phyloP scores from a whole-genome alignment of 2,113 vertebrate genomes.

The Periophthalmus modestus region DNA sequence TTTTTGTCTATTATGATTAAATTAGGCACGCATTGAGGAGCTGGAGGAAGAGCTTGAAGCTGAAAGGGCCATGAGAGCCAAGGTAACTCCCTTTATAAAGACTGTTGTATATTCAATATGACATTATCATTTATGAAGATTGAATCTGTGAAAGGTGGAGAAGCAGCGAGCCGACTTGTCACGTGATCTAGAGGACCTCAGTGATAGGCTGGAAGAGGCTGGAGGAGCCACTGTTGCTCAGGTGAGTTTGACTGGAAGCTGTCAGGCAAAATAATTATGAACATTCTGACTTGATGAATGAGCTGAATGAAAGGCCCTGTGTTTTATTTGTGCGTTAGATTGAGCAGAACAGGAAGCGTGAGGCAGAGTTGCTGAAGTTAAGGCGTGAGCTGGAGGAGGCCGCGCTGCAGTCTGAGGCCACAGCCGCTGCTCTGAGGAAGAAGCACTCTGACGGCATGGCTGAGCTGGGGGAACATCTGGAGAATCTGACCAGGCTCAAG shows the following conservation, averaged over 20 bases:
- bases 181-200: constrained; percentile 75
- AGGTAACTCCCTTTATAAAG: constrained; percentile 42
- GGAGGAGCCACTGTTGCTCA: constrained; percentile 71
- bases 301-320: background rate
- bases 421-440: constrained; percentile 52
- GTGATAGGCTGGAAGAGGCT: constrained; percentile 72
- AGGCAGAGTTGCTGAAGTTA: constrained; percentile 73
- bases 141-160: constrained; percentile 65
- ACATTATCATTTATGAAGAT: background rate
- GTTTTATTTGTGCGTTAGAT: constrained; percentile 50
- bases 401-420: constrained; percentile 67
- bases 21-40: constrained; percentile 70
- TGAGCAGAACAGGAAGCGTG: constrained; percentile 74
- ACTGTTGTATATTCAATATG: background rate
- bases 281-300: background rate
- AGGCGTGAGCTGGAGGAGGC: constrained; percentile 71
- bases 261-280: background rate
- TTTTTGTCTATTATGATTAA: background rate
- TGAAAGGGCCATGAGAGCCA: constrained; percentile 70
- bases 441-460: constrained; percentile 67
- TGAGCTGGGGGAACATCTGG: constrained; percentile 70
- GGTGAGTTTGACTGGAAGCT: constrained; percentile 44
- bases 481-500: constrained; percentile 72
- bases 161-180: constrained; percentile 78
- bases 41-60: constrained; percentile 76